Conservation (phyloP, 2,888 invertebrate species). For the Zootermopsis nevadensis region DNA sequence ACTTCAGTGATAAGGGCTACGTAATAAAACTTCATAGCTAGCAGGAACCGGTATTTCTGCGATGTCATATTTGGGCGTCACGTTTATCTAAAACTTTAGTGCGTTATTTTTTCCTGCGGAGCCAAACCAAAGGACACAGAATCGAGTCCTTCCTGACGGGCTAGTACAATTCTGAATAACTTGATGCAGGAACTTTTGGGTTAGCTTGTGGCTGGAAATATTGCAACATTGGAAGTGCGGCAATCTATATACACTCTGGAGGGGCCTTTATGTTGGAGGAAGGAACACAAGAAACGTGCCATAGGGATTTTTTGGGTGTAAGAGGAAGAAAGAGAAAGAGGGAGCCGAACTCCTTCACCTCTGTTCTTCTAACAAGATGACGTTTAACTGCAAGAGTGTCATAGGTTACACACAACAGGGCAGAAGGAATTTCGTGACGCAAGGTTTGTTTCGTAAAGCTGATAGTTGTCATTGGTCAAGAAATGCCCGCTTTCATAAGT, state of each 20-base stretch:
- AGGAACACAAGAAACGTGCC: slow-evolving; percentile 50
- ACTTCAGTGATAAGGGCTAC: no score
- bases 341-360: slow-evolving; percentile 11
- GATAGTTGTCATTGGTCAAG: no score
- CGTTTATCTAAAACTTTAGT: no score
- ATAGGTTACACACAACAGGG: no score
- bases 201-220: slow-evolving; percentile 31
- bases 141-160: background rate
- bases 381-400: background rate
- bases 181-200: slow-evolving; percentile 8
- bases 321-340: slow-evolving; percentile 31
- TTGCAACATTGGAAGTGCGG: slow-evolving; percentile 45
- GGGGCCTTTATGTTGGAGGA: slow-evolving; percentile 45
- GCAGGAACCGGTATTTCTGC: no score
- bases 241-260: slow-evolving; percentile 44
- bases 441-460: no score
- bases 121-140: no score
- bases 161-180: background rate
- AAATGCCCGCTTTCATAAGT: no score
- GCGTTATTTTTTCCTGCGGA: no score
- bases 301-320: slow-evolving; percentile 43
- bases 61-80: no score
- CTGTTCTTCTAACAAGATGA: slow-evolving; percentile 10
- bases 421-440: no score
- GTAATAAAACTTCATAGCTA: no score